Base-by-base conservation (phyloP, 2,888 invertebrate species). In the Linhomoeus sp. region DNA sequence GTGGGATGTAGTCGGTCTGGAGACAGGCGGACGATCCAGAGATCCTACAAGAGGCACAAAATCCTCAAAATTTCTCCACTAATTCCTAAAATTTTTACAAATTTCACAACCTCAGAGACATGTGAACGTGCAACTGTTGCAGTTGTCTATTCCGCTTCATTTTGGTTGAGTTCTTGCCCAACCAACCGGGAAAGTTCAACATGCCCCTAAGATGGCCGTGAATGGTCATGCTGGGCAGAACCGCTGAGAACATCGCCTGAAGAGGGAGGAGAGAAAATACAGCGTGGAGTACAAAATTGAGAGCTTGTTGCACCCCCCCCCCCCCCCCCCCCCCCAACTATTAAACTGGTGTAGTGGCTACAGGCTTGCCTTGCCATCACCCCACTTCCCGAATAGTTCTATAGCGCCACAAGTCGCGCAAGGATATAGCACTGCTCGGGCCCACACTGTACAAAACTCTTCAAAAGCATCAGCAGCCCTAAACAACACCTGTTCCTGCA, bases 161-260 rank as follows among this genome's bases (percentile, higher is more conserved):
- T 20, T 74, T 70, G 51, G 77, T 78, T 0, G 94, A 92, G 70
- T 90, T 85, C 69, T 86, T 86, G 1, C 97, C 97, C 46, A 97
- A 76, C 92, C 94, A 97, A 37, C 75, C 71, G 2, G 97, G 97
- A 67, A 97, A 97, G 61, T 80, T 78, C 22, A 88, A 80, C 71
- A 80, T 80, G 0, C 76, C 77, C 0, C 74, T 70, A 49, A 88
- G 67, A 60, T 78, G 74, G 2, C 94, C 94, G 25, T 78, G 73
- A 76, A 94, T 76, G 46, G 76, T 71, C 57, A 80, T 75, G 0
- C 92, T 88, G 0, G 94, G 94, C 47, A 92, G 71, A 39, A 90
- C 85, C 17, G 85, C 84, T 39, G 85, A 79, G 67, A 78, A 84
- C 69, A 87, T 78, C 0, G 87, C 90, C 70, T 74, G 59, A 35